Conservation (phyloP, 2,113 vertebrate species). For the Ophthalmolycus amberensis region DNA sequence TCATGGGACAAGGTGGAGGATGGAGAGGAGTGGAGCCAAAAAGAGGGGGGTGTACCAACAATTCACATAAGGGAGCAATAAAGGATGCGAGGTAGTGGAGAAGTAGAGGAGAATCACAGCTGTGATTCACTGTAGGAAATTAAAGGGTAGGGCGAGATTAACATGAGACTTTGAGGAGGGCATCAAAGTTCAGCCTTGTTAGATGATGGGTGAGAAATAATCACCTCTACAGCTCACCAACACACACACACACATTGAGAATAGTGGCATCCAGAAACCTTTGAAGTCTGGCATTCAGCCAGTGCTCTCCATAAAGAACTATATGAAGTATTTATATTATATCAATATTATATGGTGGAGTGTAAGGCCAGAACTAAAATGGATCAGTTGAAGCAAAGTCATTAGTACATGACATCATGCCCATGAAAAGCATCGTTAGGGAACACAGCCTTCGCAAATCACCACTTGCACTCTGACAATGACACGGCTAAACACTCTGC, state of each 20-base stretch:
- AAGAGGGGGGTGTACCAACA: background rate
- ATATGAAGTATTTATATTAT: conserved; percentile 9
- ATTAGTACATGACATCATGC: conserved; percentile 33
- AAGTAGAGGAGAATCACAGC: background rate
- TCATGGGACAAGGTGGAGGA: conserved; percentile 40
- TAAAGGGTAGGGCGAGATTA: conserved; percentile 26
- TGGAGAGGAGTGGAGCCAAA: background rate
- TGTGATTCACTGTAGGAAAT: conserved; percentile 11
- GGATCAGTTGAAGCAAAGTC: conserved; percentile 37
- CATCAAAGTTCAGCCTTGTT: conserved; percentile 12
- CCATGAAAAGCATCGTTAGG: conserved; percentile 55
- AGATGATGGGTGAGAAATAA: conserved; percentile 18
- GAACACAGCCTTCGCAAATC: conserved; percentile 50
- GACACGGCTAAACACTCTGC: conserved; percentile 52
- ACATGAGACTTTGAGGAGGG: conserved; percentile 9
- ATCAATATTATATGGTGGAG: conserved; percentile 1
- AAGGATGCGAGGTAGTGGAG: background rate
- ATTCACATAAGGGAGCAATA: background rate
- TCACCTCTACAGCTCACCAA: conserved; percentile 19
- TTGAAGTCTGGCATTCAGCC: conserved; percentile 14
- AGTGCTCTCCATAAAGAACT: conserved; percentile 35
- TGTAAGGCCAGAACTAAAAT: conserved; percentile 17
- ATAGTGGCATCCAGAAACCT: background rate
- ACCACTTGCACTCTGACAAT: conserved; percentile 46
- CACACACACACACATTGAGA: background rate